Base-by-base conservation (phyloP, 2,113 vertebrate genomes). In the Leptobrachium ailaonicum region DNA sequence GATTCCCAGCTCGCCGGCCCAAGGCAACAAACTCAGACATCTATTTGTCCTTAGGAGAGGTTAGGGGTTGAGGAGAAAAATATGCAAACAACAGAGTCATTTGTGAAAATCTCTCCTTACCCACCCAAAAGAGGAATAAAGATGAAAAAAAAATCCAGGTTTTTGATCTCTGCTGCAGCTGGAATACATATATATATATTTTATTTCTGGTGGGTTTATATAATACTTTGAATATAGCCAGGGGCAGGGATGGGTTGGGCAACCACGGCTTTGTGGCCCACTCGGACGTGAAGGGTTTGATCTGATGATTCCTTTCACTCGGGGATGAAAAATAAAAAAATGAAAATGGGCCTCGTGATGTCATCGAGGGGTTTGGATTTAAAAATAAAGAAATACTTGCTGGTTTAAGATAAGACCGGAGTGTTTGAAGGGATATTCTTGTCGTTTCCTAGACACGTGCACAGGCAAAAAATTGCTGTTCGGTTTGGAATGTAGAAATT, bases 11-110 rank as follows among this genome's bases (percentile, higher is more conserved):
- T 85, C 85, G 82, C 67, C 71, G 90, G 89, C 92, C 86, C 45
- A 1, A 75, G 90, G 90, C 90, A 86, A 83, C 83, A 85, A 84
- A 88, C 86, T 84, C 89, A 92, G 92, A 89, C 89, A 89, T 90
- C 90, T 86, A 83, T 91, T 86, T 89, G 91, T 92, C 94, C 93
- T 92, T 88, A 44, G 92, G 94, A 91, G 73, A 92, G 89, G 93
- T 92, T 92, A 92, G 88, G 85, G 86, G 92, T 92, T 91, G 87
- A 86, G 88, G 90, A 87, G 13, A 88, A 87, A 91, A 92, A 92
- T 92, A 90, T 83, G 85, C 87, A 90, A 91, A 91, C 88, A 88
- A 89, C 86, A 5, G 82, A 86, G 87, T 87, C 86, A 87, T 91
- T 90, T 89, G 88, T 90, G 88, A 85, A 86, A 76, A 83, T 85